Evolutionary conservation across 2,113 vertebrate genomes (phyloP).

Genomic region (Stegastes partitus): DNA sequence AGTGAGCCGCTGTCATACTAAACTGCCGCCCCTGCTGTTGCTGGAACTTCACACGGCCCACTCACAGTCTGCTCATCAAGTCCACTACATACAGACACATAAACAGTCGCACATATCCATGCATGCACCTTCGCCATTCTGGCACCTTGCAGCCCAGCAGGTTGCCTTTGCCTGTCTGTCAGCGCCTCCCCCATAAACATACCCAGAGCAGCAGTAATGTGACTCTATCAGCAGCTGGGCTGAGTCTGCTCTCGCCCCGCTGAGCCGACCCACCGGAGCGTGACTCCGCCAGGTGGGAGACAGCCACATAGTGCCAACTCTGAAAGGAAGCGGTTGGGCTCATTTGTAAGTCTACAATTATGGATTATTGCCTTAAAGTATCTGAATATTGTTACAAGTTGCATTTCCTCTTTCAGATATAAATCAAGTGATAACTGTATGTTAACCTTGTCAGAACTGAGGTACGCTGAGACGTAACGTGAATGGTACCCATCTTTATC

Average conservation of each 20-base stretch:
- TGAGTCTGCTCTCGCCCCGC: neutral
- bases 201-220: slow-evolving; percentile 48
- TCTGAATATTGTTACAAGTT: slow-evolving; percentile 11
- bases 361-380: slow-evolving; percentile 33
- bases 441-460: no score
- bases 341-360: slow-evolving; percentile 16
- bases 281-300: slow-evolving; percentile 65
- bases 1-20: slow-evolving; percentile 1
- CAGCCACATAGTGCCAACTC: slow-evolving; percentile 34
- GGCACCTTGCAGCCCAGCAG: slow-evolving; percentile 63
- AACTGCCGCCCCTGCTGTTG: slow-evolving; percentile 19
- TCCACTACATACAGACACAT: slow-evolving; percentile 15
- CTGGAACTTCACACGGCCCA: slow-evolving; percentile 70
- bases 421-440: neutral
- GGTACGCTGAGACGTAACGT: no score
- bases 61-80: slow-evolving; percentile 73
- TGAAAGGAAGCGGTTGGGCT: slow-evolving; percentile 52
- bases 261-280: slow-evolving; percentile 41
- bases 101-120: slow-evolving; percentile 24
- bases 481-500: no score
- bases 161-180: slow-evolving; percentile 62
- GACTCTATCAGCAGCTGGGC: slow-evolving; percentile 54
- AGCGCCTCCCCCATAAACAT: slow-evolving; percentile 44
- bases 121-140: slow-evolving; percentile 25
- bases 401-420: neutral